Evolutionary conservation across 2,797 vertebrate genomes (phyloP).

Genomic region (Podarcis siculus): DNA sequence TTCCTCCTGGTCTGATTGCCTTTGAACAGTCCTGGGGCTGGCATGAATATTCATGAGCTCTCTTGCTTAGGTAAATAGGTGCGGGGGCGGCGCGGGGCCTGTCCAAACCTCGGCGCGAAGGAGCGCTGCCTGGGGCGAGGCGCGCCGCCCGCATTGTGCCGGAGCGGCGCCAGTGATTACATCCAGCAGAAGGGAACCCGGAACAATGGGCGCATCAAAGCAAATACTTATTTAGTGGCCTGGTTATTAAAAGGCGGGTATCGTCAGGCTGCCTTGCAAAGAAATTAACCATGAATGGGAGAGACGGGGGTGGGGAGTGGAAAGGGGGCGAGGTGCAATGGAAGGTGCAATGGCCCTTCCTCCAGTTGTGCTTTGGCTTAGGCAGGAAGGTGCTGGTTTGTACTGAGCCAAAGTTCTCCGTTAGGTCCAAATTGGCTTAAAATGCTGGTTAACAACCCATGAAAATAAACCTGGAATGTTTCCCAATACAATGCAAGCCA

Average conservation of each 20-base stretch:
- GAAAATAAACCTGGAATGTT: too few species aligned
- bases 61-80: background rate
- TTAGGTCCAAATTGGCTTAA: background rate
- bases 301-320: rapidly evolving
- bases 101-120: background rate
- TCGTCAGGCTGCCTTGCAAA: conserved; percentile 29
- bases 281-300: conserved; percentile 39
- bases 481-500: too few species aligned
- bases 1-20: conserved; percentile 34
- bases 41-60: background rate
- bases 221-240: conserved; percentile 40
- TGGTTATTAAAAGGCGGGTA: conserved; percentile 39
- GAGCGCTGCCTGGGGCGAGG: conserved; percentile 14
- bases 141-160: background rate
- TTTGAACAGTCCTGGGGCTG: background rate
- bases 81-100: conserved; percentile 5
- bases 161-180: rapidly evolving
- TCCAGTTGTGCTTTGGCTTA: background rate
- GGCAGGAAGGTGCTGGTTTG: background rate
- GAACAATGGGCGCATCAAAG: conserved; percentile 41
- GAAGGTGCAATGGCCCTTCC: background rate
- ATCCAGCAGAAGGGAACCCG: background rate
- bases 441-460: too few species aligned
- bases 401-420: background rate
- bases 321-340: background rate